Evolutionary conservation across 2,113 vertebrate species (phyloP).

Genomic region (Oenanthe melanoleuca): DNA sequence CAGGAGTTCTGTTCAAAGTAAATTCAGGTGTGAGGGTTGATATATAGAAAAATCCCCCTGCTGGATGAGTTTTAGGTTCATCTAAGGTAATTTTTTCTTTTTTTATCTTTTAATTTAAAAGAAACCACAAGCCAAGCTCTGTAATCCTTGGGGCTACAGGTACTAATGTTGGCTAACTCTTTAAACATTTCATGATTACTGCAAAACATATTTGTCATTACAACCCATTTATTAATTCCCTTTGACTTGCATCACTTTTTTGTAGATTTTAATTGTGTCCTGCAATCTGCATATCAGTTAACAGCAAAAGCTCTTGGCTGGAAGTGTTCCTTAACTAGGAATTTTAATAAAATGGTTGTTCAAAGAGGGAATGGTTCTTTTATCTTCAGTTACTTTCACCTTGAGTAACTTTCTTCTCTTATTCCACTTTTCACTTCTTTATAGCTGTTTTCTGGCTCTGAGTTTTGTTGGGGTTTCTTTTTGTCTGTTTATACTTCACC

Average conservation of each 20-base stretch:
- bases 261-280: slow-evolving; percentile 14
- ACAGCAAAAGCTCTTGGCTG: not conserved
- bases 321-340: not conserved
- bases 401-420: not conserved
- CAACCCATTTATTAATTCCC: not conserved
- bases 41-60: not conserved
- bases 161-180: not conserved
- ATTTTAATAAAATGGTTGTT: slow-evolving; percentile 10
- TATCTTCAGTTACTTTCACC: not conserved
- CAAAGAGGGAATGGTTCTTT: slow-evolving; percentile 19
- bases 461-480: not conserved
- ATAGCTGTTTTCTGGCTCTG: not conserved
- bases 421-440: not conserved
- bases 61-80: not conserved
- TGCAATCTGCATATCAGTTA: not conserved
- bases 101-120: not conserved
- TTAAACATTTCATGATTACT: not conserved
- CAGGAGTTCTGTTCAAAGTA: not conserved
- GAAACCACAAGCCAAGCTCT: not conserved
- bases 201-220: slow-evolving; percentile 6
- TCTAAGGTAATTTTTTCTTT: not conserved
- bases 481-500: not conserved
- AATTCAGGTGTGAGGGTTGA: not conserved
- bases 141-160: not conserved
- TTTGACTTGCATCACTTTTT: not conserved